Evolutionary conservation across 2,113 vertebrate species (phyloP).

Genomic region (Nesoenas mayeri): DNA sequence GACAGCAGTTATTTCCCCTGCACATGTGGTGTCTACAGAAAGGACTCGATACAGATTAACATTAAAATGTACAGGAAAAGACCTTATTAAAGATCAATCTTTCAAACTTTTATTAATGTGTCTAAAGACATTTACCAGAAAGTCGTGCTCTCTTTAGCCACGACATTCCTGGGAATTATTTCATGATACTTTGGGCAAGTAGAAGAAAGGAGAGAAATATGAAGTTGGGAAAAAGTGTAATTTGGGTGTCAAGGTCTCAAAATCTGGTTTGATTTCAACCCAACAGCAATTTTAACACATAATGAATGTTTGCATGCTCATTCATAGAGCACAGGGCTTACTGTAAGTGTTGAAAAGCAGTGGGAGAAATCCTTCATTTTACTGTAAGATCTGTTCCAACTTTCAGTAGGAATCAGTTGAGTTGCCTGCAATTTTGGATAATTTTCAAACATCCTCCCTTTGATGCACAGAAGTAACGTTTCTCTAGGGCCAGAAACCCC

Average conservation of each 20-base stretch:
- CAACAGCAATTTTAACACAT: neutral
- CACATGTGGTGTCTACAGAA: neutral
- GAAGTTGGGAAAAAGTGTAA: neutral
- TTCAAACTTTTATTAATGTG: neutral
- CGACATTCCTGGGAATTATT: neutral
- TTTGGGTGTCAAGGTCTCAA: neutral
- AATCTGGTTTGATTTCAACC: conserved; percentile 28
- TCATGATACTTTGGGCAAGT: neutral
- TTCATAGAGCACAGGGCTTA: conserved; percentile 15
- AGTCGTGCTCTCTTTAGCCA: neutral
- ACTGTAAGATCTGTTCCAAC: conserved; percentile 23
- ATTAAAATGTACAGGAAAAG: neutral
- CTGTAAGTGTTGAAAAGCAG: conserved; percentile 33
- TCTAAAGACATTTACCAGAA: neutral
- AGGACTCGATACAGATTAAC: neutral
- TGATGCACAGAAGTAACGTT: conserved; percentile 32
- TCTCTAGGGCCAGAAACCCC: conserved; percentile 21
- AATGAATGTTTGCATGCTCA: neutral
- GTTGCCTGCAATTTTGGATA: conserved; percentile 30
- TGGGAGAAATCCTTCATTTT: conserved; percentile 13
- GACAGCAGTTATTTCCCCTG: neutral
- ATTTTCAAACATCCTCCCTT: conserved; percentile 45
- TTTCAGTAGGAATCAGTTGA: conserved; percentile 54
- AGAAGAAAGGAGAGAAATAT: neutral
- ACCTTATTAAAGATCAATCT: neutral